Percentiles rank a stretch among this genome's conserved stretches.
Conservation (phyloP, 2,888 invertebrate genomes). For the Cephus spinipes region DNA sequence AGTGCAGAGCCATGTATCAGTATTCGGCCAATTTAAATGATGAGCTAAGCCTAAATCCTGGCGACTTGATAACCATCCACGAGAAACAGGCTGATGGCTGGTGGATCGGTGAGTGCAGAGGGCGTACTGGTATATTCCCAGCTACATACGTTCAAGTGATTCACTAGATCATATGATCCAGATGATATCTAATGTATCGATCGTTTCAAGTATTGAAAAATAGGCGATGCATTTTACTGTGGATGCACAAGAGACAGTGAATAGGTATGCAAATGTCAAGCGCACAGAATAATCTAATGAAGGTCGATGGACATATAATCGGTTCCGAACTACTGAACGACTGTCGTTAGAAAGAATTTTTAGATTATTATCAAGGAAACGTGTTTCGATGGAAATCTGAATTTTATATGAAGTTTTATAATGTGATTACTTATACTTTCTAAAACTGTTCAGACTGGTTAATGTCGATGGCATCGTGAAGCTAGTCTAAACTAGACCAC, state of each 20-base stretch:
- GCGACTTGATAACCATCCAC: conserved; percentile 89
- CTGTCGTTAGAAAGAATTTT: neutral
- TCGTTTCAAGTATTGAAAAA: neutral
- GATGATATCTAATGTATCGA: neutral
- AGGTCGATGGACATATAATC: neutral
- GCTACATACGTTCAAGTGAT: conserved; percentile 94
- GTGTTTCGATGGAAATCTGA: neutral
- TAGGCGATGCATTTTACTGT: neutral
- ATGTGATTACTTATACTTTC: neutral
- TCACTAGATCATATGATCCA: conserved; percentile 39
- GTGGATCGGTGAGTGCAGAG: conserved; percentile 93
- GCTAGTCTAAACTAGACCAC: conserved; percentile 1
- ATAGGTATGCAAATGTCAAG: neutral
- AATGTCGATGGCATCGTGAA: neutral
- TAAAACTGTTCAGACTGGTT: neutral
- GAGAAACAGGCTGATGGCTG: conserved; percentile 93
- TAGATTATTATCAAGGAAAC: neutral
- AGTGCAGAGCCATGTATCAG: conserved; percentile 87
- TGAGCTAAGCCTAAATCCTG: conserved; percentile 78
- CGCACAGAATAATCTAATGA: neutral
- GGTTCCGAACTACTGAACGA: neutral
- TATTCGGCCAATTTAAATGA: conserved; percentile 90
- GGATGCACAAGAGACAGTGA: neutral
- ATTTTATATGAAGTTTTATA: neutral
- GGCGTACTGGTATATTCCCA: conserved; percentile 90